Percentiles rank a stretch among this genome's conserved stretches.
phyloP scores from a whole-genome alignment of 2,888 invertebrate genomes.

The Slavum lentiscoides region DNA sequence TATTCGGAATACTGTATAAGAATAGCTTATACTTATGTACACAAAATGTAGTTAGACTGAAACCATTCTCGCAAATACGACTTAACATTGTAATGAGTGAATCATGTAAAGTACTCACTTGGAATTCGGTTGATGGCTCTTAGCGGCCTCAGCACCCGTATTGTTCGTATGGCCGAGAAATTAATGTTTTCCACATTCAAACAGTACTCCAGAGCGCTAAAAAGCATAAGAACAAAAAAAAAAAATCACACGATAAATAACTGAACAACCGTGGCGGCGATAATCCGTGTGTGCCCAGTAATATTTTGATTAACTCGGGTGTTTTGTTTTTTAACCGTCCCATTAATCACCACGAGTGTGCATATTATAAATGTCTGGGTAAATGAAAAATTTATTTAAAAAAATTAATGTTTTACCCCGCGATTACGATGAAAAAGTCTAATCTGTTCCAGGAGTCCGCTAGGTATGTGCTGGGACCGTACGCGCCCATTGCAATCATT shows the following conservation, averaged over 20 bases:
- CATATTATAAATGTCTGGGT: not conserved
- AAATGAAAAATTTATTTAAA: not conserved
- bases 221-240: slow-evolving; percentile 17
- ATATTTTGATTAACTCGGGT: not conserved
- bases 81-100: not conserved
- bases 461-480: slow-evolving; percentile 90
- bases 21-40: not conserved
- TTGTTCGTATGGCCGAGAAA: slow-evolving; percentile 96
- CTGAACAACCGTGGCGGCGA: not conserved
- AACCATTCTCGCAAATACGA: not conserved
- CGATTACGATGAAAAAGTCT: slow-evolving; percentile 96
- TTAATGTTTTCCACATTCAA: slow-evolving; percentile 96
- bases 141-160: slow-evolving; percentile 93
- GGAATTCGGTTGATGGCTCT: slow-evolving; percentile 99
- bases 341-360: slow-evolving; percentile 6
- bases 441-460: slow-evolving; percentile 99
- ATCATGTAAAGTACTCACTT: slow-evolving; percentile 71
- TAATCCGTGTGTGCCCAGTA: not conserved
- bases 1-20: too few species aligned
- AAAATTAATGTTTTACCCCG: slow-evolving; percentile 72
- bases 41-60: not conserved
- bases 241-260: not conserved
- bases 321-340: not conserved
- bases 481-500: slow-evolving; percentile 97
- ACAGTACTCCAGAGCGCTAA: slow-evolving; percentile 81